Evolutionary conservation across 2,888 invertebrate species (phyloP), one percentile per base, ranked within the genome.

Genomic region (Ganaspis brasiliensis): DNA sequence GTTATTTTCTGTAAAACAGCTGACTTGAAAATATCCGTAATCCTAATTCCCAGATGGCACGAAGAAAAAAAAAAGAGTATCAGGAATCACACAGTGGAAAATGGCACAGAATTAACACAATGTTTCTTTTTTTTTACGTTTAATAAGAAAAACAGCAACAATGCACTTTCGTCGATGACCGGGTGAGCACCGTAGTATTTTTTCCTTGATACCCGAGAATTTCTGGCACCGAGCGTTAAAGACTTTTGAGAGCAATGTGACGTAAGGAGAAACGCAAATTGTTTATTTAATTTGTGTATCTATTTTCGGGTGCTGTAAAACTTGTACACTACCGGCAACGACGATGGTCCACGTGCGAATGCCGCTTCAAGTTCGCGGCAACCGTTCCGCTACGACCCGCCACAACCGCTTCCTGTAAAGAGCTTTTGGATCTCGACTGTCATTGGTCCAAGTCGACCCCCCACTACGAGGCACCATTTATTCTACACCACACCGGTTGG

Each of bases 321-420:
- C 8, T 67, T 67, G 67, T 10, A 49, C 67, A 67, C 45, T 26
- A 67, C 78, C 82, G 84, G 82, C 76, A 81, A 73, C 82, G 84
- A 88, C 89, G 89, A 87, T 86, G 81, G 87, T 88, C 89, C 91
- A 91, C 91, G 91, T 91, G 91, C 90, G 89, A 91, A 87, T 91
- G 89, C 86, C 87, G 85, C 86, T 84, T 79, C 79, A 81, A 87
- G 87, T 86, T 85, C 84, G 84, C 79, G 81, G 81, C 83, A 83
- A 86, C 86, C 84, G 84, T 86, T n/a, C n/a, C n/a, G n/a, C n/a
- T n/a, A n/a, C n/a, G n/a, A 85, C 87, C 83, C 85, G 84, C 86
- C 84, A 83, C 85, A 84, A 52, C 83, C 84, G 83, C 84, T 82
- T 86, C 81, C 77, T 82, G 82, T 79, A 83, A 19, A 82, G 82